These are phyloP conservation scores for Teinopalpus imperialis DNA, from an alignment of 2,888 invertebrate genomes.

Conservation along the genomic window DNA sequence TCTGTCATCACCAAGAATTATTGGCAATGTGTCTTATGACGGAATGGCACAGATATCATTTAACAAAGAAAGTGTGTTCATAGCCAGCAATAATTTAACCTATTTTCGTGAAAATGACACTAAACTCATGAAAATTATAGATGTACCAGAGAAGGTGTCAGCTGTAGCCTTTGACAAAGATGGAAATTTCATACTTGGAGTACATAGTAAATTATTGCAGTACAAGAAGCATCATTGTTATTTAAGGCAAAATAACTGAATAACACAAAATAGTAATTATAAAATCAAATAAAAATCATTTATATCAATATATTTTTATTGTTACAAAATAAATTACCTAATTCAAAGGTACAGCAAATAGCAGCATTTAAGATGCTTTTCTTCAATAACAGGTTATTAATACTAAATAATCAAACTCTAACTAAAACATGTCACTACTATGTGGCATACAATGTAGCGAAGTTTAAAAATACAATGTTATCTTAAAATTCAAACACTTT, in stretches of 20 bases:
- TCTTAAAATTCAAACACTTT: too few relatives aligned
- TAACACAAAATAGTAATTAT: not conserved
- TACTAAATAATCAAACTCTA: conserved; percentile 13
- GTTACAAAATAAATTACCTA: conserved; percentile 32
- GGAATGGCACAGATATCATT: conserved; percentile 64
- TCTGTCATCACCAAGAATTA: conserved; percentile 43
- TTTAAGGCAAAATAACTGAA: conserved; percentile 33
- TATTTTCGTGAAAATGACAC: conserved; percentile 62
- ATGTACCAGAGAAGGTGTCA: conserved; percentile 52
- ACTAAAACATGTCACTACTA: not conserved
- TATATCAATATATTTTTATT: conserved; percentile 27
- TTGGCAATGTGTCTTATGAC: conserved; percentile 53
- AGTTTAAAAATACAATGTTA: too few relatives aligned
- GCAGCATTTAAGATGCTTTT: conserved; percentile 9
- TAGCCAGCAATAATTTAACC: conserved; percentile 54
- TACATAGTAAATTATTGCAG: conserved; percentile 53
- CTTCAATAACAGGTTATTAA: not conserved
- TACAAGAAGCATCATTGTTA: conserved; percentile 56
- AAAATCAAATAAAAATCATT: conserved; percentile 8
- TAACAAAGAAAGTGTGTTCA: conserved; percentile 50
- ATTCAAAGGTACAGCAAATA: conserved; percentile 18
- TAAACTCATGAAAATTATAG: conserved; percentile 47
- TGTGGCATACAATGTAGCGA: too few relatives aligned
- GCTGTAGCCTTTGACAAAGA: conserved; percentile 59
- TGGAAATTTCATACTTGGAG: conserved; percentile 58